Base-by-base conservation (phyloP, 2,888 invertebrate species). In the Acanthosoma haemorrhoidale region DNA sequence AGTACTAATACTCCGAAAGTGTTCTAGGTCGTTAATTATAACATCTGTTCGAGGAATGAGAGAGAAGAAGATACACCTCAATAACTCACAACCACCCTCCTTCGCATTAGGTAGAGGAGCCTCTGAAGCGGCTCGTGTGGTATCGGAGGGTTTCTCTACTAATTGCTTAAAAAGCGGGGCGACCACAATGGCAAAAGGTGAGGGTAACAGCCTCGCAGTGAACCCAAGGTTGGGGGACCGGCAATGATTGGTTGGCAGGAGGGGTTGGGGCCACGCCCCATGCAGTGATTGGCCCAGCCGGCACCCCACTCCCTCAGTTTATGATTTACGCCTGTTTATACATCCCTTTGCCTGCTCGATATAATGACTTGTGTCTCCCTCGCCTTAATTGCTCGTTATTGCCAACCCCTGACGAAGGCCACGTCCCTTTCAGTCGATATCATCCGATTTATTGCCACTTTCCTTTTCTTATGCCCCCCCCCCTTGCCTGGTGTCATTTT, bases 281-380 rank as follows among this genome's bases (percentile, higher is more conserved):
- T 21, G 5, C 6, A 13, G 25, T 51, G 25, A 51, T 51, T 51
- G 51, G 51, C 51, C n/a, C 25, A 25, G 21, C 51, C n/a, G n/a
- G 25, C 4, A 0, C n/a, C 25, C 51, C 51, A n/a, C 51, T 25
- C 25, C 51, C 13, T 25, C 51, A 25, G 29, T 25, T 1, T 25
- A 25, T 51, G 51, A 51, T 51, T 51, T 51, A 25, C 51, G 18
- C 51, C 51, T 51, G 25, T 51, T 51, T 25, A 51, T 51, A 25
- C 29, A 25, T 51, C 51, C 25, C n/a, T n/a, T n/a, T 43, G 21
- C 43, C 41, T 11, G 21, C 18, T 25, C 51, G 25, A n/a, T n/a
- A n/a, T 51, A 51, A 51, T 51, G 51, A 51, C 51, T 51, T 51
- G 51, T 51, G 51, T 25, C n/a, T 25, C 51, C 41, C 51, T 51